Evolutionary conservation across 2,113 vertebrate genomes (phyloP), one percentile per base, ranked within the genome.

Genomic region (Procavia capensis): DNA sequence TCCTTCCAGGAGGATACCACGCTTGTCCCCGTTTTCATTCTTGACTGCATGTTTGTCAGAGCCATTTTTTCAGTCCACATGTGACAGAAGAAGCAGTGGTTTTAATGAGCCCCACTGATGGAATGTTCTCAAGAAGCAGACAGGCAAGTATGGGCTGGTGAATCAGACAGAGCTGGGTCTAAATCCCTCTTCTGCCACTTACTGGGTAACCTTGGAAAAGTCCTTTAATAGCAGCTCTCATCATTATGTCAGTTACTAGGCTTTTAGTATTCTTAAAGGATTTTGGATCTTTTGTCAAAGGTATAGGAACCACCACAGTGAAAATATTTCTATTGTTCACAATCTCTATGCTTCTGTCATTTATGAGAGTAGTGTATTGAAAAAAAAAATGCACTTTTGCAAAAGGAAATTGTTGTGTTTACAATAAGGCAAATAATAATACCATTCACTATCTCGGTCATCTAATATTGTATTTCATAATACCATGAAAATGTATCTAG

Each of bases 251-350:
- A 68, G 34, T 75, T 36, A 57, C 25, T 68, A 88, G 39, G 24
- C 57, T 92, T 89, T 88, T 75, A 72, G 64, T 70, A 50, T 84
- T 59, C 86, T 86, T 72, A 83, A 91, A 94, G 39, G 43, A 83
- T 31, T 68, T 50, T 74, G 41, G 41, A 4, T 95, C 72, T 54
- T 86, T 90, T 80, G 29, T 59, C 39, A 39, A 68, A 63, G 63
- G 88, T 14, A 68, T 41, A 45, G 68, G 24, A 90, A 80, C 24
- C 66, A 74, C 8, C 8, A 76, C 16, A 47, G 31, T 36, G 36
- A 88, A 78, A 87, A 9, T 9, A 29, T 74, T 86, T 95, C 89
- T 72, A 82, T 45, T 92, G 25, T 78, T 89, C 31, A 43, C 10
- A n/a, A n/a, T 50, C 64, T 80, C 64, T 43, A 63, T 78, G 43